Evolutionary conservation across 2,888 invertebrate genomes (phyloP), one percentile per base, ranked within the genome.

Genomic region (Carabus problematicus): DNA sequence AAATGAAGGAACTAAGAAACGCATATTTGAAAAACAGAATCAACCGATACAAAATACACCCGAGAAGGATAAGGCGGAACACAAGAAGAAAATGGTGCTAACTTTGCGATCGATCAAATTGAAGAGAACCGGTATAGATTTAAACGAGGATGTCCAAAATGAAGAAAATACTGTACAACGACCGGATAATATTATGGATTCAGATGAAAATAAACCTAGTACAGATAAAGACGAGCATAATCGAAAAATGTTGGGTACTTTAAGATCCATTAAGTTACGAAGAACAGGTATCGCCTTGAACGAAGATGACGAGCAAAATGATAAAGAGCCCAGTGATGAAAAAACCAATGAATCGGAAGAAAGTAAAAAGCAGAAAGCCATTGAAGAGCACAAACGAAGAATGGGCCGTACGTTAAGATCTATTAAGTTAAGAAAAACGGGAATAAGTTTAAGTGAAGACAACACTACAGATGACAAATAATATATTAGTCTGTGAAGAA

Each of bases 11-110:
- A 7, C 9, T 14, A n/a, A 14, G 18, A 49, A n/a, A n/a, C 1
- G 1, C 8, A 18, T 11, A 52, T 52, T 52, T 18, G 19, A 18
- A 14, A 52, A 52, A 14, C 11, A 16, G 19, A 52, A 19, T 18
- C 7, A 52, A 9, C 8, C 8, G 3, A 8, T 16, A 49, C 12
- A 62, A 18, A 63, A 29, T 75, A 75, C 60, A 43, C 64, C 7
- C 70, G 42, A 70, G 41, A 73, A 74, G 8, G 74, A 75, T 39
- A 71, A 74, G 64, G 62, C 45, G 18, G 70, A 71, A 45, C 75
- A 76, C 60, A 73, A 72, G 58, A 68, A 72, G 66, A 73, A 73
- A 7, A 77, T 77, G 76, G 64, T 59, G 8, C 70, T 70, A 52
- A 71, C 72, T 47, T 72, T 74, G 62, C 67, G 70, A 49, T 58